Base-by-base conservation (phyloP, 2,797 vertebrate species). In the Chelidonichthys spinosus region DNA sequence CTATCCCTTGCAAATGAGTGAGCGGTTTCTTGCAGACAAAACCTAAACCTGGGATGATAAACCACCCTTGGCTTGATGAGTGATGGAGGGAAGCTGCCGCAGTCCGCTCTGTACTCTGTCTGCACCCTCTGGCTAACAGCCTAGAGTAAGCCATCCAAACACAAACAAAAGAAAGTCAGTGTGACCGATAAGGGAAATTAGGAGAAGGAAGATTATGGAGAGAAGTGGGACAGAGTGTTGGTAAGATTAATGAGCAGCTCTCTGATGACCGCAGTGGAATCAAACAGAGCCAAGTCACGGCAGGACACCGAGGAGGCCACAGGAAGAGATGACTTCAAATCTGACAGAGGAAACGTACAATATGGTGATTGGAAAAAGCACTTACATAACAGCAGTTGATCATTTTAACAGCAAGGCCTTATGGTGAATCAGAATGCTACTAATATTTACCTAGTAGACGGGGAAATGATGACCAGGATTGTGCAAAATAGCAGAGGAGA, bases 161-260 rank as follows among this genome's bases (percentile, higher is more conserved):
- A 93, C 90, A 92, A 93, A 94, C 90, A 93, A 92, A 90, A 91
- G 91, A 93, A 90, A 93, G 92, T 92, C 92, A 92, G 89, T 88
- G 92, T 94, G 92, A 94, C 92, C 87, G 88, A 93, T 93, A 94
- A 94, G 91, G 92, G 86, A 92, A 94, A 94, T 94, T 90, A 93
- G 90, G 77, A 86, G 85, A 62, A 64, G 79, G 81, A 88, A 85
- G 79, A 89, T 91, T 91, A 93, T 90, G 77, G 87, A 85, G 87
- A 89, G 90, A 92, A 93, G 91, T 92, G 90, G 90, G 91, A 88
- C 90, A 89, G 86, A 89, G 87, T 78, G 85, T 65, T 78, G 89
- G 78, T 84, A 85, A 91, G 93, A 93, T 94, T 94, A 95, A 95
- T 94, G 93, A 94, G 91, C 58, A 44, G 81, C 82, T 85, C 90